A percentile compares a stretch with the other conserved stretches of the same genome.
Evolutionary conservation across 2,797 vertebrate genomes (phyloP).

Genomic region (Coracias cyanogaster): DNA sequence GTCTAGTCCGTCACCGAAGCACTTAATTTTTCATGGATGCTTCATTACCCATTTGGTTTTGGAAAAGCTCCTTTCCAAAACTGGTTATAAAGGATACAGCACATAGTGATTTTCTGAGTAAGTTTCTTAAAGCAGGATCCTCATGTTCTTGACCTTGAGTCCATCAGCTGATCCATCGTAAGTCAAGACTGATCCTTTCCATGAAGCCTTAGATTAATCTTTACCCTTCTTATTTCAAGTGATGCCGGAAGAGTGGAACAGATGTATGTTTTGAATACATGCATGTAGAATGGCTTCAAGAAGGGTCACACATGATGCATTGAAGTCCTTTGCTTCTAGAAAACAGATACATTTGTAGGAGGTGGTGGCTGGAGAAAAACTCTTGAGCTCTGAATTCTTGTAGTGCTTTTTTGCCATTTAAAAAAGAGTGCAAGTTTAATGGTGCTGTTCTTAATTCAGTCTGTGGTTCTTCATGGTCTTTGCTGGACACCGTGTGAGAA

Average conservation of each 20-base stretch:
- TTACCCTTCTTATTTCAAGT: background rate
- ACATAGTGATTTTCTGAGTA: rapidly evolving
- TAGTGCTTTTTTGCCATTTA: background rate
- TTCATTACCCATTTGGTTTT: background rate
- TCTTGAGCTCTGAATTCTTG: background rate
- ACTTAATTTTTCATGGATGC: background rate
- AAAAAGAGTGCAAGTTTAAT: rapidly evolving
- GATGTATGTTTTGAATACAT: background rate
- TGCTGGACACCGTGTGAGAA: background rate
- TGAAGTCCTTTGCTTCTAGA: background rate
- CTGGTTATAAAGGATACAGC: background rate
- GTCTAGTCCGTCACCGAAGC: background rate
- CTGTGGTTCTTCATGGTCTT: background rate
- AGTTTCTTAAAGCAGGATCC: background rate
- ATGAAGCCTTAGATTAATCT: background rate
- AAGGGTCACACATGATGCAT: rapidly evolving
- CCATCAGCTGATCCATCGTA: background rate
- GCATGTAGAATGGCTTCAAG: background rate
- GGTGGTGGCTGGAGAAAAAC: background rate
- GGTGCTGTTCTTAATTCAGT: background rate
- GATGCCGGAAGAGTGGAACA: rapidly evolving
- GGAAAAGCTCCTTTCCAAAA: background rate
- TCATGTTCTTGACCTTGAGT: background rate
- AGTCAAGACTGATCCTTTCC: background rate
- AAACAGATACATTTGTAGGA: rapidly evolving